Conservation (phyloP, 92 coral and sea anemone species). For the Desmophyllum pertusum region DNA sequence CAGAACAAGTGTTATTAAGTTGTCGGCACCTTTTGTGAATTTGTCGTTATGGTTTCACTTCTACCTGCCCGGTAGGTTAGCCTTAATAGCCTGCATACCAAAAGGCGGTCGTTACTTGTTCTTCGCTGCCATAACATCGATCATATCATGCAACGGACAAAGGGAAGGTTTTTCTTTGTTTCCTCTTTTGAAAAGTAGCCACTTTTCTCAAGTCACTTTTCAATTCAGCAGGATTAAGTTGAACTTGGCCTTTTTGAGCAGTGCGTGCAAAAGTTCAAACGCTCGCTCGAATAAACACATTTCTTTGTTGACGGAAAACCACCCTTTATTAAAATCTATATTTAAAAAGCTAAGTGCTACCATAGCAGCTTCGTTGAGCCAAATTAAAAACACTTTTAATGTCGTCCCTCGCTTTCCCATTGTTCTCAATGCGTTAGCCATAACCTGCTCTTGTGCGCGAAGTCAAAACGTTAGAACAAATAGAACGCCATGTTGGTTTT, state of each 20-base stretch:
- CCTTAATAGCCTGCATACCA: constrained; percentile 20
- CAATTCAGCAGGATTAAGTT: background rate
- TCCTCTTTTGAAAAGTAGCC: background rate
- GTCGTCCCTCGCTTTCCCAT: background rate
- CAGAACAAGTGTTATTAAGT: constrained; percentile 24
- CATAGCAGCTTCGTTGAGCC: background rate
- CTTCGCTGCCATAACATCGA: background rate
- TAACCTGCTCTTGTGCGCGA: background rate
- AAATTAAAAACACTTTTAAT: background rate
- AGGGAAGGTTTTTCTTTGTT: background rate
- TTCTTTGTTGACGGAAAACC: constrained; percentile 1
- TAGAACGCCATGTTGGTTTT: background rate
- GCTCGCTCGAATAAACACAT: background rate
- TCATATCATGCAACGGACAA: background rate
- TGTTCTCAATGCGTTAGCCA: background rate
- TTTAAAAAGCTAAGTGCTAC: background rate
- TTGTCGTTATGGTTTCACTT: constrained; percentile 19
- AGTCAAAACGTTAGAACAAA: background rate
- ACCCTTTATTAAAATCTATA: background rate
- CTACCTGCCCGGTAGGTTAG: background rate
- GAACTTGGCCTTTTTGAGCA: background rate
- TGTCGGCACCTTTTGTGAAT: constrained; percentile 51
- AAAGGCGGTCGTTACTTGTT: constrained; percentile 13
- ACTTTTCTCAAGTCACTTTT: background rate
- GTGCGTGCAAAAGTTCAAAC: background rate